Evolutionary conservation across 2,888 invertebrate species (phyloP).

Genomic region (Meliscaeva auricollis): DNA sequence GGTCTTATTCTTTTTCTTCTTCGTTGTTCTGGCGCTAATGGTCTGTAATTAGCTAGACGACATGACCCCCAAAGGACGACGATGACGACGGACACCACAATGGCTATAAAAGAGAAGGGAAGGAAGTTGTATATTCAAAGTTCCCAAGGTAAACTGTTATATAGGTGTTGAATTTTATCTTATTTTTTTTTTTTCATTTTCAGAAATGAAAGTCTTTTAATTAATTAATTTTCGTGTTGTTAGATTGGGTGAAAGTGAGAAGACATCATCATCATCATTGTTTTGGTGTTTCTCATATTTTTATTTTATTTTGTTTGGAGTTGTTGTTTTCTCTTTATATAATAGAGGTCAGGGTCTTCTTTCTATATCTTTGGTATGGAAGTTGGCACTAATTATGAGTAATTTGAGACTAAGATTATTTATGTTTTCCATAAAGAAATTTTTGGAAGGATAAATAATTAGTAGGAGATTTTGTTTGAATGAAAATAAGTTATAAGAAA

Average conservation of each 20-base stretch:
- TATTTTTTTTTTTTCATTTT: background rate
- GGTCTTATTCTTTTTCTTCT: background rate
- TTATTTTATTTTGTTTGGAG: too few relatives aligned
- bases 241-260: slow-evolving; percentile 1
- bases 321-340: background rate
- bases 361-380: slow-evolving; percentile 22
- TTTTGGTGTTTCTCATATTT: background rate
- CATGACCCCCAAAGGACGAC: slow-evolving; percentile 15
- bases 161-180: slow-evolving; percentile 31
- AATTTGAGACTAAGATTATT: slow-evolving; percentile 52
- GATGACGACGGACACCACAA: background rate
- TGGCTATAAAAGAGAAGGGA: background rate
- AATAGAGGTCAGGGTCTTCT: slow-evolving; percentile 57
- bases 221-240: slow-evolving; percentile 46
- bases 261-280: background rate
- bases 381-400: slow-evolving; percentile 63
- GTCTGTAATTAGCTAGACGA: slow-evolving; percentile 58
- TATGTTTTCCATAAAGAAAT: slow-evolving; percentile 15
- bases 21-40: slow-evolving; percentile 52
- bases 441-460: slow-evolving; percentile 34
- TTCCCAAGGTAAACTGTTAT: slow-evolving; percentile 39
- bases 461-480: slow-evolving; percentile 5
- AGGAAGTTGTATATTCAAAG: slow-evolving; percentile 12
- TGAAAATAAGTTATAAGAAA: slow-evolving; percentile 1
- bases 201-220: slow-evolving; percentile 14